phyloP scores from a whole-genome alignment of 2,113 vertebrate species.

The Coptodon rendalli region DNA sequence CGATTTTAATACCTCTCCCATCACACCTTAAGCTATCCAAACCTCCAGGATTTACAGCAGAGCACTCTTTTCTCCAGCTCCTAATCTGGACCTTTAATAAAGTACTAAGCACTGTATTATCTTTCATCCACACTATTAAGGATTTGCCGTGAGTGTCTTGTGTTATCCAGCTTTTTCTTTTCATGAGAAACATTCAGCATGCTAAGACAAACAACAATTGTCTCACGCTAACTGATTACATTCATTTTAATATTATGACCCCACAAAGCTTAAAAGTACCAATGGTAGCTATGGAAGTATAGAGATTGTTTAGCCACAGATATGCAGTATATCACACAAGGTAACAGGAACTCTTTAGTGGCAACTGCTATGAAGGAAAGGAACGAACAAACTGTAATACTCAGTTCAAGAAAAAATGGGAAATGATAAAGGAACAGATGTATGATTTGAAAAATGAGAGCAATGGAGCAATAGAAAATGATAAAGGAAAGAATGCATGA shows the following conservation, averaged over 20 bases:
- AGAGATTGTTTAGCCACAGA: not conserved
- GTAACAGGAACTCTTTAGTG: not conserved
- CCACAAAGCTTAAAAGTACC: not conserved
- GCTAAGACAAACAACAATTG: not conserved
- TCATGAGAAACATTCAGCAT: not conserved
- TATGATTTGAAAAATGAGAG: not conserved
- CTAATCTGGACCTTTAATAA: slow-evolving; percentile 61
- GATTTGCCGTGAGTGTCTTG: slow-evolving; percentile 28
- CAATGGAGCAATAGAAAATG: not conserved
- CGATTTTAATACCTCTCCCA: slow-evolving; percentile 15
- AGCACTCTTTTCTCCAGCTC: slow-evolving; percentile 3
- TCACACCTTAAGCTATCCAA: slow-evolving; percentile 39
- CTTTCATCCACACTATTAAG: slow-evolving; percentile 44
- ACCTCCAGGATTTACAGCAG: slow-evolving; percentile 25
- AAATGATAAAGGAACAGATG: not conserved
- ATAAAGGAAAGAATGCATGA: not conserved
- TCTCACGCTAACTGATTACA: not conserved
- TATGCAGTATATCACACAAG: not conserved
- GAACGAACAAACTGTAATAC: not conserved
- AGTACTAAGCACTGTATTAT: slow-evolving; percentile 57
- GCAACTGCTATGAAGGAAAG: not conserved
- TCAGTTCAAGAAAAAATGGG: not conserved
- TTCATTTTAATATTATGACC: not conserved
- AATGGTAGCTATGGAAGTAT: not conserved
- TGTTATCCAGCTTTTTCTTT: slow-evolving; percentile 20